A percentile compares a stretch with the other conserved stretches of the same genome.
phyloP scores from a whole-genome alignment of 2,888 invertebrate species.

The Notodonta dromedarius region DNA sequence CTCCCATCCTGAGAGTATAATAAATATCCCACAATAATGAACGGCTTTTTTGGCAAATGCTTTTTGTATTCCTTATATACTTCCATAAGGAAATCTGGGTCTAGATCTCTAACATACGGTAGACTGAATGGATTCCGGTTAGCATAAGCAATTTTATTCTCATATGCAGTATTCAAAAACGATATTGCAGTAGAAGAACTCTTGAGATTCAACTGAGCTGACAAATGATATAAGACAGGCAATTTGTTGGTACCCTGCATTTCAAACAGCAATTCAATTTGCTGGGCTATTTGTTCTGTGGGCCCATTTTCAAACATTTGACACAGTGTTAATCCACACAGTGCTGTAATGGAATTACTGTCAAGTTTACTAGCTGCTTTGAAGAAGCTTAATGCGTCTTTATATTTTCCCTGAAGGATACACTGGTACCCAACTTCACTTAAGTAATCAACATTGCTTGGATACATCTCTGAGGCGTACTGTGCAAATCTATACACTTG shows the following conservation, averaged over 20 bases:
- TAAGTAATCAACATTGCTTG: conserved; percentile 88
- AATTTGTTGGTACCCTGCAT: conserved; percentile 88
- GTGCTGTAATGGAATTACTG: conserved; percentile 91
- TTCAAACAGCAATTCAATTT: conserved; percentile 94
- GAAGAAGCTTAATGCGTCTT: conserved; percentile 92
- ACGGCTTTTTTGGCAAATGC: conserved; percentile 87
- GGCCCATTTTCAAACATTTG: conserved; percentile 90
- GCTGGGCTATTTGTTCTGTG: conserved; percentile 90
- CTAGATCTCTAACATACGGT: conserved; percentile 89
- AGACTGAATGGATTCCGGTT: conserved; percentile 88
- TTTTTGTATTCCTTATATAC: conserved; percentile 90
- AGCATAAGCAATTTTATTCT: conserved; percentile 70
- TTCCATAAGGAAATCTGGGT: conserved; percentile 94
- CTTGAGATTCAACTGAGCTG: conserved; percentile 85
- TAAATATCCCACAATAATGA: conserved; percentile 74
- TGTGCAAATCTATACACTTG: conserved; percentile 92
- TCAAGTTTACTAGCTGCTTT: conserved; percentile 93
- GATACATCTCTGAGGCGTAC: conserved; percentile 89
- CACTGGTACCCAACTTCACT: conserved; percentile 94
- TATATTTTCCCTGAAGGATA: conserved; percentile 88
- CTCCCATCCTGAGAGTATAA: conserved; percentile 75
- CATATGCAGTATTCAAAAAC: conserved; percentile 86
- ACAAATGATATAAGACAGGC: conserved; percentile 87
- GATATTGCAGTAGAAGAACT: conserved; percentile 82
- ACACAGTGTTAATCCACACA: conserved; percentile 93